These are phyloP conservation scores for Puffinus mauretanicus DNA, from an alignment of 2,113 vertebrate species.

Conservation along the genomic window DNA sequence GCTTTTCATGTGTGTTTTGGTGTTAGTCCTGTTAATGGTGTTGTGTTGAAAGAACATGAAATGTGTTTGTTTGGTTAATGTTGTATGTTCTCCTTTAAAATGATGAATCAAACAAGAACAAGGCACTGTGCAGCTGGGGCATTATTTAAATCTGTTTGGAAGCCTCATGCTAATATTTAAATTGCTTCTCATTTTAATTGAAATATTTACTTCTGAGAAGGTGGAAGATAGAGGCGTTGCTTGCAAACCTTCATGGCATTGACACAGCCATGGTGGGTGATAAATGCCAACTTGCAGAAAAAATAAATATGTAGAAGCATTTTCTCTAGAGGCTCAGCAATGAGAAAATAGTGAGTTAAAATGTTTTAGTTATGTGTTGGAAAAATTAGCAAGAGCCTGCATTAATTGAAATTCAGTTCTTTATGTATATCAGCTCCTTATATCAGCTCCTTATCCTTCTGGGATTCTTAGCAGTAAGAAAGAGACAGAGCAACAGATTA, in stretches of 20 bases:
- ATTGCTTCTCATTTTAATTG: not conserved
- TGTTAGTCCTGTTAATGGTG: not conserved
- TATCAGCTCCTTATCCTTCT: slow-evolving; percentile 52
- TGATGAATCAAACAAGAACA: not conserved
- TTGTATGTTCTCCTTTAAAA: not conserved
- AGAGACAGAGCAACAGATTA: slow-evolving; percentile 62
- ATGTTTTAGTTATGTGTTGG: slow-evolving; percentile 35
- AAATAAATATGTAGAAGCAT: slow-evolving; percentile 10
- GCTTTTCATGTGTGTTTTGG: not conserved
- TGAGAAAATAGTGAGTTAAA: slow-evolving; percentile 38
- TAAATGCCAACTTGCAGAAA: not conserved
- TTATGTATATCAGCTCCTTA: slow-evolving; percentile 49
- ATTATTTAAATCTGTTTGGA: not conserved
- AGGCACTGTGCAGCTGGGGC: not conserved
- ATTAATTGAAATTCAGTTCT: slow-evolving; percentile 63
- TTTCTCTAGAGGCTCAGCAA: slow-evolving; percentile 19
- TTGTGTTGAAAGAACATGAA: not conserved
- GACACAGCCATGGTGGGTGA: not conserved
- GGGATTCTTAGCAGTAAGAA: slow-evolving; percentile 40
- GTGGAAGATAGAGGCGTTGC: not conserved
- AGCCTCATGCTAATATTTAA: slow-evolving; percentile 9
- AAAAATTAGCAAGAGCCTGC: slow-evolving; percentile 48
- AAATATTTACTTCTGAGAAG: not conserved
- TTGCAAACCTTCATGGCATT: not conserved
- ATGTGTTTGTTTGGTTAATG: not conserved